Evolutionary conservation across 1,140 invertebrate species (phyloP), one percentile per base, ranked within the genome.

Genomic region (Euschistus heros): DNA sequence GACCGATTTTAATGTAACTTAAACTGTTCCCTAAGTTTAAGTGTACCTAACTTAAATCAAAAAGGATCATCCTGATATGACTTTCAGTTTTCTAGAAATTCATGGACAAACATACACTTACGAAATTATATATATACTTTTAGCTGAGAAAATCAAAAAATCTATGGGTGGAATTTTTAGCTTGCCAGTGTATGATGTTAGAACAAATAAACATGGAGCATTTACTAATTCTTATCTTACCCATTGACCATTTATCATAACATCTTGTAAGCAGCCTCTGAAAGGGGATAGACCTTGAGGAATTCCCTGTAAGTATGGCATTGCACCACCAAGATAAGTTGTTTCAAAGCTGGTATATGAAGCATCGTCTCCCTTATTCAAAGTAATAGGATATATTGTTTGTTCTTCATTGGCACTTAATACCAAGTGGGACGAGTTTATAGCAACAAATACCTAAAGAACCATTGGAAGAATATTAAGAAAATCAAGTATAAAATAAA

Each of bases 231-330:
- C 50, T n/a, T n/a, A 57, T 69, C 68, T 62, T 65, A 90, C 82
- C 84, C 88, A 89, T 73, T 87, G 83, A 5, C 84, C 85, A 75
- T 95, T 94, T 27, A 96, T 86, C 26, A 86, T 81, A 10, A 95
- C 84, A 74, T 97, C 93, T 75, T 94, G 87, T 74, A 93, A 86
- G 74, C 94, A 97, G 3, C 94, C 94, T 18, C 93, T 86, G 74
- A 92, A 92, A 68, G 82, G 86, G 27, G 85, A 82, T 0, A 86
- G 83, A 4, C 83, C 83, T 69, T 87, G 85, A 0, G 85, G 82
- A 46, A 88, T 75, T 68, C 83, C 82, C 15, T 80, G 76, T 26
- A 87, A 76, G 67, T 85, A 85, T n/a, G 79, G 77, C 54, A 85
- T 84, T 15, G 86, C 86, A 0, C 87, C 87, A 20, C 89, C 89